phyloP scores from a whole-genome alignment of 2,113 vertebrate species.

The Gallinago media region DNA sequence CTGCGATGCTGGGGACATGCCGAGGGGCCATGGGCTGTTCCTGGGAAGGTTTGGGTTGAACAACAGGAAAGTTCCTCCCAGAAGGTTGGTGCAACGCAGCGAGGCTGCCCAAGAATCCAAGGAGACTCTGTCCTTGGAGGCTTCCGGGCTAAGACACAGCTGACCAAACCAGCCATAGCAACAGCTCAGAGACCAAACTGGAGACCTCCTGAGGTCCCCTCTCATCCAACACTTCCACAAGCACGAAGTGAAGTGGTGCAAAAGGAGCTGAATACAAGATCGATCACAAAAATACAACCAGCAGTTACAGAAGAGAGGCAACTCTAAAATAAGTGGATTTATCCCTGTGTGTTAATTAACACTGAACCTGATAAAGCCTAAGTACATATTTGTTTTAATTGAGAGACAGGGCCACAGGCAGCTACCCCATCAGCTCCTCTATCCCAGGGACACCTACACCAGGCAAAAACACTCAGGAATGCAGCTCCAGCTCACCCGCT shows the following conservation, averaged over 20 bases:
- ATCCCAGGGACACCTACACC: neutral
- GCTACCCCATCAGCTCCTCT: neutral
- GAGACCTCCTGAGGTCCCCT: accelerated
- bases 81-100: neutral
- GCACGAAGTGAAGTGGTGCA: neutral
- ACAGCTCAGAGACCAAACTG: neutral
- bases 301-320: neutral
- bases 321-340: neutral
- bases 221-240: neutral
- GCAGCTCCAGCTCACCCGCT: slow-evolving; percentile 23
- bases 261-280: neutral
- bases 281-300: neutral
- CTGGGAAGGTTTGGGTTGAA: neutral
- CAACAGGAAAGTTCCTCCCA: neutral
- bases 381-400: neutral
- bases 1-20: too few species aligned
- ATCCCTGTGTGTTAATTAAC: neutral
- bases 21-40: accelerated
- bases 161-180: neutral
- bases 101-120: accelerated
- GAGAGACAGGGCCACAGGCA: neutral
- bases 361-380: neutral
- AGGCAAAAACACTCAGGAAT: slow-evolving; percentile 47
- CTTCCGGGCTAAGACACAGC: neutral
- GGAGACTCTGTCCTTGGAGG: neutral